Conservation (phyloP, 2,888 invertebrate genomes). For the Eupithecia centaureata region DNA sequence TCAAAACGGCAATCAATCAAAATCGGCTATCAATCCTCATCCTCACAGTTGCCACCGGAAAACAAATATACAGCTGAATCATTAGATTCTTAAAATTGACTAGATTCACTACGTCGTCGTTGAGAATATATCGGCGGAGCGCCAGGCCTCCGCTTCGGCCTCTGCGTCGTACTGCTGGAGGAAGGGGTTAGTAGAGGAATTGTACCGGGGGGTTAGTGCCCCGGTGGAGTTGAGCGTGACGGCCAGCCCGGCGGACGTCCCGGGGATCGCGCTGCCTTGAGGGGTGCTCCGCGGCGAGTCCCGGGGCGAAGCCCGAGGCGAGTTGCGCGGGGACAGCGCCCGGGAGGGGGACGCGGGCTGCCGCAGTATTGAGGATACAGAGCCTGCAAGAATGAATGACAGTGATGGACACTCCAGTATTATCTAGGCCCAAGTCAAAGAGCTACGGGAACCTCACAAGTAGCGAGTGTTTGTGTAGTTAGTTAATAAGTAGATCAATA, state of each 20-base stretch:
- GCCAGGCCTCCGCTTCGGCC: slow-evolving; percentile 80
- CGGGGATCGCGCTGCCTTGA: slow-evolving; percentile 77
- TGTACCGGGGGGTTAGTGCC: slow-evolving; percentile 72
- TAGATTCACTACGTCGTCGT: slow-evolving; percentile 79
- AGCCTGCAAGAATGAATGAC: slow-evolving; percentile 54
- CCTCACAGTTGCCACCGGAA: slow-evolving; percentile 56
- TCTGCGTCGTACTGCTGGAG: slow-evolving; percentile 82
- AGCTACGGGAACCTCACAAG: no score
- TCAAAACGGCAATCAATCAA: slow-evolving; percentile 12
- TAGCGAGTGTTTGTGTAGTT: no score
- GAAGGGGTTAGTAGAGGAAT: slow-evolving; percentile 85
- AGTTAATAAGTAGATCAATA: no score
- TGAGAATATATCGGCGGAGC: slow-evolving; percentile 78
- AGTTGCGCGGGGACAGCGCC: slow-evolving; percentile 66
- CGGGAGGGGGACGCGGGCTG: slow-evolving; percentile 75
- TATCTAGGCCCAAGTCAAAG: no score
- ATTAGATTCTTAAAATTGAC: slow-evolving; percentile 10
- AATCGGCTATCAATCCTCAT: slow-evolving; percentile 30
- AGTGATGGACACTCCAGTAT: neutral
- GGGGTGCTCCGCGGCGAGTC: slow-evolving; percentile 57
- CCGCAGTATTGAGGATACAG: slow-evolving; percentile 76
- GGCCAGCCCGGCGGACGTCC: slow-evolving; percentile 85
- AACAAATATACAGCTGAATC: slow-evolving; percentile 81
- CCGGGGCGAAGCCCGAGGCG: slow-evolving; percentile 72
- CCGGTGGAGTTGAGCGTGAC: slow-evolving; percentile 82